Conservation (phyloP, 2,113 vertebrate genomes). For the Cephalophus harveyi region DNA sequence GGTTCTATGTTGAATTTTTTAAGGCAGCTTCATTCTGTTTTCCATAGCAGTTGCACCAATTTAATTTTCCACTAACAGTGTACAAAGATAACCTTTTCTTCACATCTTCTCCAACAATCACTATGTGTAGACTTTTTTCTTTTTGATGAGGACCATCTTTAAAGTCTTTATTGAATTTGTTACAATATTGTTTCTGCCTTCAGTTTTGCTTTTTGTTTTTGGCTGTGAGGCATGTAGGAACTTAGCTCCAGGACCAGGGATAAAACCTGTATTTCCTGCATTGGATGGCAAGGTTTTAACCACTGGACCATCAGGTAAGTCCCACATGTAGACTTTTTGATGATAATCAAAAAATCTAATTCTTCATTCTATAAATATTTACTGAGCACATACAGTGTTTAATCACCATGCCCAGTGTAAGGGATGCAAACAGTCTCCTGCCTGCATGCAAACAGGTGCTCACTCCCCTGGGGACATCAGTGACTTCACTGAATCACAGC, state of each 20-base stretch:
- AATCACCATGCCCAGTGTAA: rapidly evolving
- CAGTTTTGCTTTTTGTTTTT: not conserved
- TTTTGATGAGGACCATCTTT: not conserved
- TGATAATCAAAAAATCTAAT: not conserved
- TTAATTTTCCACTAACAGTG: not conserved
- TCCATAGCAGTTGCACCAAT: not conserved
- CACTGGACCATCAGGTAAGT: not conserved
- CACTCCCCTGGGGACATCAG: not conserved
- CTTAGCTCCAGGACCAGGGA: not conserved
- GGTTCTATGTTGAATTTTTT: not conserved
- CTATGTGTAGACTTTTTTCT: not conserved
- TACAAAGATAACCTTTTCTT: not conserved
- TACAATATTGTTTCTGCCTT: not conserved
- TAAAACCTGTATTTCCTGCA: not conserved
- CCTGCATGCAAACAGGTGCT: not conserved
- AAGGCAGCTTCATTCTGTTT: not conserved
- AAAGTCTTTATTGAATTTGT: not conserved
- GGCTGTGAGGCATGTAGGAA: not conserved
- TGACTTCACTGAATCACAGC: not conserved
- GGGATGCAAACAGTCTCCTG: not conserved
- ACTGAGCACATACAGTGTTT: not conserved
- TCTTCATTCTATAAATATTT: not conserved
- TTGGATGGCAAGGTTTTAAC: not conserved
- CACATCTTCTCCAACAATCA: not conserved
- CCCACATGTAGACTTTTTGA: not conserved